A percentile compares a stretch with the other conserved stretches of the same genome.
Evolutionary conservation across 1,140 invertebrate species (phyloP).

Genomic region (Vollenhovia emeryi): DNA sequence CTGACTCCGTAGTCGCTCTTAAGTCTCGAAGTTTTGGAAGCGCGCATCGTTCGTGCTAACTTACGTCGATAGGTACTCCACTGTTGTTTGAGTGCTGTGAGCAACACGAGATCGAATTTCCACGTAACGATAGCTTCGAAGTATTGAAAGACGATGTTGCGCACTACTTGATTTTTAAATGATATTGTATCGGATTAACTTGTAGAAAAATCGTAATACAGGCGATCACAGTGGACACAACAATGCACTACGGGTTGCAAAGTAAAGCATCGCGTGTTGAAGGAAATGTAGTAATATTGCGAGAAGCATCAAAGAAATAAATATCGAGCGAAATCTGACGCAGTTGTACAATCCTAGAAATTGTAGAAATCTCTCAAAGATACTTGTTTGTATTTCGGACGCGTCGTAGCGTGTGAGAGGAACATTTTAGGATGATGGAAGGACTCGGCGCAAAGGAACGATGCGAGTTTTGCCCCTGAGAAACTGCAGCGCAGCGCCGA

Average conservation of each 20-base stretch:
- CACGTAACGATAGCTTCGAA: neutral
- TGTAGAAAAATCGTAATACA: neutral
- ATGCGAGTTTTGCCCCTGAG: slow-evolving; percentile 71
- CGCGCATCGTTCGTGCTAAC: slow-evolving; percentile 23
- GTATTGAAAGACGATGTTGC: neutral
- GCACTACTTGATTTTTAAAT: neutral
- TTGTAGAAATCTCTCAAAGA: slow-evolving; percentile 37
- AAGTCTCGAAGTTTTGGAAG: slow-evolving; percentile 39
- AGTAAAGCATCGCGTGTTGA: neutral
- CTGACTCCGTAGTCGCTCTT: slow-evolving; percentile 48
- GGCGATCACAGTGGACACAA: neutral
- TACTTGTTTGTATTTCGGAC: slow-evolving; percentile 6
- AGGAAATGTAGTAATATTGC: neutral
- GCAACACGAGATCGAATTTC: slow-evolving; percentile 62
- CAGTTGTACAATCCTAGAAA: neutral
- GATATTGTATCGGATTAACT: neutral
- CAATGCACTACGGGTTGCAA: neutral
- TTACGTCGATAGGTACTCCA: slow-evolving; percentile 56
- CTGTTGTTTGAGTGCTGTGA: neutral
- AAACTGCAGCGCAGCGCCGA: slow-evolving; percentile 50
- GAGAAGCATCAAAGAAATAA: neutral
- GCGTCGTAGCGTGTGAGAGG: slow-evolving; percentile 46
- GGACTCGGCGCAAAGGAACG: slow-evolving; percentile 70
- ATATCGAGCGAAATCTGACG: neutral
- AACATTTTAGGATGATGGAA: slow-evolving; percentile 65